Conservation (phyloP, 2,797 vertebrate species). For the Sebastes hubbsi region DNA sequence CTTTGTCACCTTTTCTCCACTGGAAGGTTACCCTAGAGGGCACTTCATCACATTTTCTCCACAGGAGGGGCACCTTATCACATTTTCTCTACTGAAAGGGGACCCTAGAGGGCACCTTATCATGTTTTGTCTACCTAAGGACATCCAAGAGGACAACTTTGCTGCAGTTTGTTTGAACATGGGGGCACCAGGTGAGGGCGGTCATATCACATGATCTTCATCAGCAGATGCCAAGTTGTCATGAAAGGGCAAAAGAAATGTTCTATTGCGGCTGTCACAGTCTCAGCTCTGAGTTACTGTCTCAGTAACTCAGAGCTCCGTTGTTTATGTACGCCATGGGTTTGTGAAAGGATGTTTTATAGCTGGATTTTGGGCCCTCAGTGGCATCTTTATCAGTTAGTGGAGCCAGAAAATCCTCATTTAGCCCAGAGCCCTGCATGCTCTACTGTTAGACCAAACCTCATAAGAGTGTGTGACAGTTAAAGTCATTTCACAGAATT, state of each 20-base stretch:
- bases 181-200: too few relatives aligned
- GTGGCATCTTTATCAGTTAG: background rate
- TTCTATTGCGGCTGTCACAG: background rate
- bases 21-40: too few relatives aligned
- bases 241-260: background rate
- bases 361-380: background rate
- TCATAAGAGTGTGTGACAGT: background rate
- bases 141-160: too few relatives aligned
- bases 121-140: too few relatives aligned
- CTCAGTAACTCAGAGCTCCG: background rate
- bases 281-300: too few relatives aligned
- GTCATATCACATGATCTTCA: background rate
- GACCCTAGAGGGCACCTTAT: too few relatives aligned
- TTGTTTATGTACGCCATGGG: background rate
- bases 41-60: too few relatives aligned
- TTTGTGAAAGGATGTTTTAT: background rate
- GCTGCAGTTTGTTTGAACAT: too few relatives aligned
- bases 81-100: too few relatives aligned
- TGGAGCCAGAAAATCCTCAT: background rate
- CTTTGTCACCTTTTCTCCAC: fast-evolving
- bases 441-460: background rate
- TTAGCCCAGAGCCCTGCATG: slow-evolving; percentile 2
- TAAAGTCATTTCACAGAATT: background rate
- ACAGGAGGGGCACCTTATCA: too few relatives aligned
- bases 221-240: background rate